Evolutionary conservation across 2,113 vertebrate species (phyloP).

Genomic region (Speoplatyrhinus poulsoni): DNA sequence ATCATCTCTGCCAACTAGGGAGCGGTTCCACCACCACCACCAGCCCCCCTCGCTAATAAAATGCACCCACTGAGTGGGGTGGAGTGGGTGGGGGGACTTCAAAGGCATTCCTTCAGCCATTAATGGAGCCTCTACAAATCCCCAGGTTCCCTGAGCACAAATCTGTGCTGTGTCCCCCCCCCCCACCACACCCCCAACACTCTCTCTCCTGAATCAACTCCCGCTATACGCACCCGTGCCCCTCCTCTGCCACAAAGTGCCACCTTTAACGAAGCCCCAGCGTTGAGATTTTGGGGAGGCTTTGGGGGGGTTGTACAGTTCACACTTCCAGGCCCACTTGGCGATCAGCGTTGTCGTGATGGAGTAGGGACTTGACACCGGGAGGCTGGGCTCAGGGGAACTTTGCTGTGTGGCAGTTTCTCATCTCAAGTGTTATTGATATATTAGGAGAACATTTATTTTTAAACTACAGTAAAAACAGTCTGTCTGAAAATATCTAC

Average conservation of each 20-base stretch:
- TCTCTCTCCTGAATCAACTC: neutral
- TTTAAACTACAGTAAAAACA: no score
- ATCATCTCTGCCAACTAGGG: conserved; percentile 26
- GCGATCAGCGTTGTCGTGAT: neutral
- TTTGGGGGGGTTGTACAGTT: neutral
- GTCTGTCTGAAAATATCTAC: no score
- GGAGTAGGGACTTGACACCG: neutral
- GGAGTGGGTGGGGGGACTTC: conserved; percentile 31
- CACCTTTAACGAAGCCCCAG: neutral
- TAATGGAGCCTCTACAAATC: conserved; percentile 48
- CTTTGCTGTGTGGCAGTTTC: no score
- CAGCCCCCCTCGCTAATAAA: conserved; percentile 48
- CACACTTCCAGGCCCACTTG: conserved; percentile 8
- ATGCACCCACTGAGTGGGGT: conserved; percentile 40
- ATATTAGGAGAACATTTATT: no score
- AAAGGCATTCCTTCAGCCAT: conserved; percentile 55
- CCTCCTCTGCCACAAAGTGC: conserved; percentile 1
- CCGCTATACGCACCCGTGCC: conserved; percentile 11
- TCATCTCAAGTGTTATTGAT: no score
- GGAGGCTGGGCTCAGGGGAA: no score
- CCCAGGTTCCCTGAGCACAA: conserved; percentile 42
- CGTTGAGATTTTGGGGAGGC: neutral
- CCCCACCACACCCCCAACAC: neutral
- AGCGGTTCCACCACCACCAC: conserved; percentile 22
- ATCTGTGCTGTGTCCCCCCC: conserved; percentile 12